Base-by-base conservation (phyloP, 1,140 invertebrate species). In the Trachymyrmex septentrionalis region DNA sequence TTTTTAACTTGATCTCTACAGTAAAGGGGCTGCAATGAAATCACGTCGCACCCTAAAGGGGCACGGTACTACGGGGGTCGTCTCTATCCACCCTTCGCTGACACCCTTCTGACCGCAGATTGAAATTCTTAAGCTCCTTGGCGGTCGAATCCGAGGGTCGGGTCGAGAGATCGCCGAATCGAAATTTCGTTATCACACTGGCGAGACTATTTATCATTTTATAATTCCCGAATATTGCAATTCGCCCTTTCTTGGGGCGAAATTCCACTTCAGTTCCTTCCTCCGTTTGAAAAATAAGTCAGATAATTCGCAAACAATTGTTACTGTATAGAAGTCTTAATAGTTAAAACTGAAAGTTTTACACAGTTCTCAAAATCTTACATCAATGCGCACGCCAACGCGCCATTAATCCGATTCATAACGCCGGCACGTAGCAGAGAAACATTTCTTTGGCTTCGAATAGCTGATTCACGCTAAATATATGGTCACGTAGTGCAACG, bases 121-220 rank as follows among this genome's bases (percentile, higher is more conserved):
- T 95, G 94, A 95, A 95, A 95, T 95, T 95, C 95, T 94, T 95
- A 93, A 92, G 90, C 92, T 89, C 87, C 87, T 88, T 64, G 63
- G 30, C 71, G 71, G 86, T 72, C 71, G 44, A 67, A 59, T 69
- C 55, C 55, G 57, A 87, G 87, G 77, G 90, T 87, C 66, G 86
- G 87, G 84, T 85, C 75, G 78, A 78, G 53, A 86, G 53, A 86
- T 73, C 80, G 78, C 71, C 80, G 87, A 91, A 88, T 91, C 91
- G 91, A 92, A 93, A 94, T 94, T 95, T 95, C 94, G 94, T 95
- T 94, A 95, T 94, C 94, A 87, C 88, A 90, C 91, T 86, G 88
- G 75, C 88, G 88, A 34, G 57, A 90, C 89, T 89, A 91, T 92
- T 91, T 91, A 91, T 92, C 90, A 92, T 89, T 82, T 85, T 82